Base-by-base conservation (phyloP, 2,797 vertebrate species). In the Loriculus beryllinus region DNA sequence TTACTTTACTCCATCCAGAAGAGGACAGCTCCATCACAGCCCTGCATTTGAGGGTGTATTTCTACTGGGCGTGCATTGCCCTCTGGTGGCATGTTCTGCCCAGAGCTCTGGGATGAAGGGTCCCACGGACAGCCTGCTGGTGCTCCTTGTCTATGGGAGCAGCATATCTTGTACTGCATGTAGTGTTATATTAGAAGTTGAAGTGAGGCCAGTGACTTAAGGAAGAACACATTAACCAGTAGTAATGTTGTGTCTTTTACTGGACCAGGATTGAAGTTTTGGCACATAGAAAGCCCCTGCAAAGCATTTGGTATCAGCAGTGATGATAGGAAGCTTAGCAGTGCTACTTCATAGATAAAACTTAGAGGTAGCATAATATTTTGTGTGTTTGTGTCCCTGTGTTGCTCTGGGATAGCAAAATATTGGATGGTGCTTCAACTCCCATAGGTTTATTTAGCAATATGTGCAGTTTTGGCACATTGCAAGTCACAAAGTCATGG, bases 31-130 rank as follows among this genome's bases (percentile, higher is more conserved):
- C 43, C 29, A 0, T 63, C 63, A 8, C 40, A 86, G 70, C 88
- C 70, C 60, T 37, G 67, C 13, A 0, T 4, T 43, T 40, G 8
- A 28, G 25, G 37, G 0, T 31, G 3, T 9, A 3, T 64, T 82
- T 69, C 3, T 40, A 15, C 75, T 67, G 65, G 40, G 48, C 15
- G 49, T 94, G 92, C 89, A 60, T 96, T 95, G 95, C 96, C 96
- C 94, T 94, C 96, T 96, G 92, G 86, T 20, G 95, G 94, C 37
- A 13, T 10, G 8, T 42, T 35, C 83, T 51, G 57, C n/a, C 3
- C 12, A 11, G 70, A 52, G 47, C 56, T 59, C 2, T 6, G 90
- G 70, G 70, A 51, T 23, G 80, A 21, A 47, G 28, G 7, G 1
- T 47, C 57, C 17, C 79, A 13, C 40, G 29, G 57, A 19, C 7